Base-by-base conservation (phyloP, 2,888 invertebrate species). In the Netelia fuscicornis region DNA sequence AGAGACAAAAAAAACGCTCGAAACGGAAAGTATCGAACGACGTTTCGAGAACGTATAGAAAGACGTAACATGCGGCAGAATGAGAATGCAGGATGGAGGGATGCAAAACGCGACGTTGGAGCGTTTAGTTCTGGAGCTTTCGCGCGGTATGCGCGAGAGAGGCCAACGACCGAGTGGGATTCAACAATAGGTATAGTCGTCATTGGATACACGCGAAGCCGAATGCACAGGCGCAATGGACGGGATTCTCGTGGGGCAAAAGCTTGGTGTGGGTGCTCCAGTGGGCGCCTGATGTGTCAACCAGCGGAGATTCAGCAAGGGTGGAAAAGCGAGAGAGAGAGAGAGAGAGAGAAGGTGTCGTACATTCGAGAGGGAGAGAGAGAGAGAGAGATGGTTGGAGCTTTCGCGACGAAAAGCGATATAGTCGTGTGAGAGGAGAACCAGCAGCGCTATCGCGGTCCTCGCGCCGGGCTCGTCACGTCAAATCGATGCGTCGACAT, bases 391-490 rank as follows among this genome's bases (percentile, higher is more conserved):
- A 60, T 67, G 52, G 44, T 10, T 56, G 77, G 30, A 56, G 84
- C 56, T 74, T 71, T 67, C 48, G 44, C 75, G 77, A 67, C 23
- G 86, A 78, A 79, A 84, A 62, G 75, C 65, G 37, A 83, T 56
- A 75, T 75, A 10, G 71, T 56, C 70, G 68, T 75, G 67, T 42
- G 64, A 67, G 65, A 58, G 70, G 64, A 54, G 64, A 62, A 25
- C 78, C 71, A 82, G 77, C 56, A 60, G 71, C 76, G 83, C 70
- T 81, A 81, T 84, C 84, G 83, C 82, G 77, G 56, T 72, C 62
- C 86, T 80, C 76, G 76, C 84, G 79, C 78, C 82, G 77, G 84
- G 56, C 71, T 75, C 79, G 81, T 85, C 84, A 85, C 85, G 79
- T 71, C 82, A 62, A 85, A 85, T 85, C 82, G 82, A 85, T 85